phyloP scores from a whole-genome alignment of 2,888 invertebrate species.

The Pterobdella sp. region DNA sequence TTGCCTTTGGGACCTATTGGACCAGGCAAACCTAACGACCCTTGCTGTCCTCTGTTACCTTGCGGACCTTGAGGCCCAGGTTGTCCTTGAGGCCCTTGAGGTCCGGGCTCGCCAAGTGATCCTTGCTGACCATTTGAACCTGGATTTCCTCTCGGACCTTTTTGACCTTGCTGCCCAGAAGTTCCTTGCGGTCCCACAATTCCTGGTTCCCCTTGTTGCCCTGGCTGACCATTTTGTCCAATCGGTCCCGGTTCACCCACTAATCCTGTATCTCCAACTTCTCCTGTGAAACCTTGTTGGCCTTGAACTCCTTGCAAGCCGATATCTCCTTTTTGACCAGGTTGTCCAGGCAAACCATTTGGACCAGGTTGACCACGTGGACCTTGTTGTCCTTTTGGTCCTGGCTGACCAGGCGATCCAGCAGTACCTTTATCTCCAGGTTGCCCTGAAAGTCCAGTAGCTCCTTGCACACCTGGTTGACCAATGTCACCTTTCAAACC shows the following conservation, averaged over 20 bases:
- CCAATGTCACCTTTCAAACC: conserved; percentile 24
- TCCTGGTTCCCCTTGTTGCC: conserved; percentile 14
- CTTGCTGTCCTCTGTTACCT: conserved; percentile 1
- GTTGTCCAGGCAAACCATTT: conserved; percentile 4
- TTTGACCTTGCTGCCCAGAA: conserved; percentile 29
- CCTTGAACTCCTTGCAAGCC: conserved; percentile 31
- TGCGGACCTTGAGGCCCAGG: conserved; percentile 30
- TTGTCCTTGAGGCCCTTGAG: conserved; percentile 32
- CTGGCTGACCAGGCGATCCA: conserved; percentile 32
- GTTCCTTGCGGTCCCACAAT: conserved; percentile 11
- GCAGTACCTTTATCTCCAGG: conserved; percentile 30
- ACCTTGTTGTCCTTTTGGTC: conserved; percentile 27
- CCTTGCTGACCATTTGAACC: conserved; percentile 30
- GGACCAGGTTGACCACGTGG: conserved; percentile 16
- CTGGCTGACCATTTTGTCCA: conserved; percentile 23
- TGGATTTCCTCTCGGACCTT: conserved; percentile 30
- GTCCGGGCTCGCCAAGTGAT: conserved; percentile 31
- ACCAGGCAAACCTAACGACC: neutral
- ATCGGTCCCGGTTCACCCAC: conserved; percentile 4
- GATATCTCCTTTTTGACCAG: conserved; percentile 23
- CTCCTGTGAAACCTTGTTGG: conserved; percentile 33
- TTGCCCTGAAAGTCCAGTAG: conserved; percentile 27
- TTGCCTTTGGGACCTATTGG: conserved; percentile 28
- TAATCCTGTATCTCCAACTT: conserved; percentile 32
- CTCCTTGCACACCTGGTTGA: conserved; percentile 23